Evolutionary conservation across 2,888 invertebrate genomes (phyloP), one percentile per base, ranked within the genome.

Genomic region (Eupithecia inturbata): DNA sequence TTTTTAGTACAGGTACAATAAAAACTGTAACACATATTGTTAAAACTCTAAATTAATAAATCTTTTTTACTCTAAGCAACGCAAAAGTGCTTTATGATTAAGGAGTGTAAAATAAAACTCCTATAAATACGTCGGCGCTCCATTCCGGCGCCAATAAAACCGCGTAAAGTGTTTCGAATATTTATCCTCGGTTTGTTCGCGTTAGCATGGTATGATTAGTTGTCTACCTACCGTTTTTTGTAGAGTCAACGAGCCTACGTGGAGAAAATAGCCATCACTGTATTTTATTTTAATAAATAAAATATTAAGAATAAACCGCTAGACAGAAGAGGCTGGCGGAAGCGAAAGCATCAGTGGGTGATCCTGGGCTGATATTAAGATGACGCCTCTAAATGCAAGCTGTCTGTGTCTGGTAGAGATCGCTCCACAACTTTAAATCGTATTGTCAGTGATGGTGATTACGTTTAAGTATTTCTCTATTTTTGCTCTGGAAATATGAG

Each of bases 81-180:
- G 28, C 31, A 62, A 31, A 62, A 66, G 39, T 22, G 14, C 39
- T 39, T 4, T 66, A 64, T 19, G 36, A 36, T 33, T 64, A n/a
- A 36, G 14, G n/a, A 60, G 45, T 49, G 31, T 66, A 26, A 66
- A 26, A 39, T 39, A 66, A 39, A 39, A 39, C 22, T 66, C 39
- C 2, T 64, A 72, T 72, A 68, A 73, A 73, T 49, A 71, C 53
- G 62, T 73, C 71, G 71, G 60, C 71, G 62, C 73, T 49, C 39
- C 76, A 68, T 68, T 68, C 57, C 26, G 39, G 19, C 68, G 70
- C 36, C 72, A 71, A 71, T 76, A 73, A 73, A 73, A 66, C 53
- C 16, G 67, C 28, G 70, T 68, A 70, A 70, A 73, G 68, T 75
- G 72, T 66, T 72, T 72, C 33, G n/a, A 72, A 67, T 68, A 72